Evolutionary conservation across 2,113 vertebrate genomes (phyloP), one percentile per base, ranked within the genome.

Genomic region (Dipodomys stephensi): DNA sequence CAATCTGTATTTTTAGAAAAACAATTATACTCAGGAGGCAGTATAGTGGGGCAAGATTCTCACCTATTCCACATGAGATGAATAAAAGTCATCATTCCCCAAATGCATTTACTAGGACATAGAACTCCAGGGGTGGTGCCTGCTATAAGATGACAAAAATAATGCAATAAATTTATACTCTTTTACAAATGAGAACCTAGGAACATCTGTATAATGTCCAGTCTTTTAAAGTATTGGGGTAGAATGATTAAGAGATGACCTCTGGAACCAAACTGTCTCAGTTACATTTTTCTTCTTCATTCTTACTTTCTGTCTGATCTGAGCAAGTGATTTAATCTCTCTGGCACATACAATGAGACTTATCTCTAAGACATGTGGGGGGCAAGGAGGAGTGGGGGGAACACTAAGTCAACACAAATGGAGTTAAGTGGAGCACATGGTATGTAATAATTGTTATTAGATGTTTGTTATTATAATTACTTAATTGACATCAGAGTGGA

Each of bases 291-390:
- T 67, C 7, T 74, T 80, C 69, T 32, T 57, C 12, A 62, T 23
- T 60, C 86, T 60, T 78, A 76, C 20, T 67, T 23, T 79, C 30
- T 84, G 32, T 32, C 27, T 65, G 13, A 79, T 53, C 27, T 92
- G n/a, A 11, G n/a, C 13, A 94, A 77, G n/a, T 64, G 16, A 92
- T 84, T 88, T 76, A 67, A 77, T 77, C 20, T 78, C 65, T 81
- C n/a, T 86, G 32, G 20, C 16, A 30, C 60, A 20, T 35, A 57
- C 44, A 83, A 30, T 86, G 11, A 2, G 23, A 1, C 9, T 65
- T 84, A 18, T 72, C 19, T 91, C 67, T 32, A 49, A 53, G 11
- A 30, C 3, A 1, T 73, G 23, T 30, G 7, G 77, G 60, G 80
- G n/a, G 2, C 19, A 20, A 13, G 46, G 3, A 49, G 5, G 6